Conservation (phyloP, 2,113 vertebrate species). For the Pangasianodon gigas region DNA sequence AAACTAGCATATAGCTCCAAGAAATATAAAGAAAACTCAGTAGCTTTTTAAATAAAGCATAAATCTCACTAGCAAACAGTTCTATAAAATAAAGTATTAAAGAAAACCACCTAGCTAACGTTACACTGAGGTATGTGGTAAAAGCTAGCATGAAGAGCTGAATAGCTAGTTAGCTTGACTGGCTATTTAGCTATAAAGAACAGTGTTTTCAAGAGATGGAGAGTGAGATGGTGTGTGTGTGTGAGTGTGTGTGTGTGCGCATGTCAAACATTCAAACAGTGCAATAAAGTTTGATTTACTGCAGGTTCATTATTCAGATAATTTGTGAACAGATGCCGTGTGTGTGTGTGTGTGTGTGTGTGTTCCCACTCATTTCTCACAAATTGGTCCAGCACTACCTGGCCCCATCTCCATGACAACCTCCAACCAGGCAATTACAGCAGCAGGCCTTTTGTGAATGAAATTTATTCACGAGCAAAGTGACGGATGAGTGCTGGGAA, state of each 20-base stretch:
- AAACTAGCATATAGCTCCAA: too few relatives aligned
- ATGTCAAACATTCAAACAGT: not conserved
- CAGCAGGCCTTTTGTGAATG: conserved; percentile 20
- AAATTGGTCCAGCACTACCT: not conserved
- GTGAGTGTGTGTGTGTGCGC: conserved; percentile 2
- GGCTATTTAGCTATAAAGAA: not conserved
- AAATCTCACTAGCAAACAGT: too few relatives aligned
- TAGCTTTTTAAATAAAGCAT: too few relatives aligned
- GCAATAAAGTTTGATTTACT: not conserved
- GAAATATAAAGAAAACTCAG: too few relatives aligned
- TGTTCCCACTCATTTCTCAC: not conserved
- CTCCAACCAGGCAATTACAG: conserved; percentile 15
- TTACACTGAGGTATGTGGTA: not conserved
- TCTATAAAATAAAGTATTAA: not conserved
- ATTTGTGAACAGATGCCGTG: not conserved
- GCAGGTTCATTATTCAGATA: not conserved
- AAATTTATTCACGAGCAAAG: not conserved
- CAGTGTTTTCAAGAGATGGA: not conserved
- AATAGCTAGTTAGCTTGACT: not conserved
- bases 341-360: conserved; percentile 20
- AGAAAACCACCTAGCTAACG: not conserved
- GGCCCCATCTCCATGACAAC: conserved; percentile 30
- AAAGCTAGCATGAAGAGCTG: not conserved
- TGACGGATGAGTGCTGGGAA: not conserved
- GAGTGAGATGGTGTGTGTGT: not conserved